Percentiles rank a stretch among this genome's conserved stretches.
These are phyloP conservation scores for Thera obeliscata DNA, from an alignment of 2,888 invertebrate species.

Conservation along the genomic window DNA sequence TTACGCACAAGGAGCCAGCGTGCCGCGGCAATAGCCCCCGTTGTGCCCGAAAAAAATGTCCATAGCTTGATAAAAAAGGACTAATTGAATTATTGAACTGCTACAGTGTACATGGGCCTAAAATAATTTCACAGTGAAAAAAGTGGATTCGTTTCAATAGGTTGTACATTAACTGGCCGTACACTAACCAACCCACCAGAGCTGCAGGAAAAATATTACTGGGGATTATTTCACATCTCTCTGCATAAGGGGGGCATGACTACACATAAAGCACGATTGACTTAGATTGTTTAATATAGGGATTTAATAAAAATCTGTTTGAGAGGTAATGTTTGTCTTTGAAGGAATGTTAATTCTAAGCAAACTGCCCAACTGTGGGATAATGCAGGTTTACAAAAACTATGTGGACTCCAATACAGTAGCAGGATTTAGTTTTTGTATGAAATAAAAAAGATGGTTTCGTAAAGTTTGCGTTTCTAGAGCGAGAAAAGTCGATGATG, in stretches of 20 bases:
- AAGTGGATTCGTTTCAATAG: too few species aligned
- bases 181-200: too few species aligned
- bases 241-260: not conserved
- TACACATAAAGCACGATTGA: not conserved
- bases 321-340: conserved; percentile 27
- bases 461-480: conserved; percentile 23
- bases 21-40: too few species aligned
- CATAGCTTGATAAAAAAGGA: too few species aligned
- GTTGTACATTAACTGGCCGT: too few species aligned
- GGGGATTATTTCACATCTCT: too few species aligned
- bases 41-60: too few species aligned
- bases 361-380: conserved; percentile 26
- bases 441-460: not conserved
- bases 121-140: too few species aligned
- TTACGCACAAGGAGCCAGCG: too few species aligned
- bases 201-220: too few species aligned
- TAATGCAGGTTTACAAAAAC: conserved; percentile 16
- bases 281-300: not conserved
- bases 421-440: conserved; percentile 31
- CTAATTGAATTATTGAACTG: too few species aligned
- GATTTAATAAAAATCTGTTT: not conserved
- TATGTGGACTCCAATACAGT: conserved; percentile 38
- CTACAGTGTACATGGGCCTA: too few species aligned
- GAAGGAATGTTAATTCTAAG: conserved; percentile 39
- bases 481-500: conserved; percentile 17